phyloP scores from a whole-genome alignment of 1,140 invertebrate genomes.

The Plectus sambesii region DNA sequence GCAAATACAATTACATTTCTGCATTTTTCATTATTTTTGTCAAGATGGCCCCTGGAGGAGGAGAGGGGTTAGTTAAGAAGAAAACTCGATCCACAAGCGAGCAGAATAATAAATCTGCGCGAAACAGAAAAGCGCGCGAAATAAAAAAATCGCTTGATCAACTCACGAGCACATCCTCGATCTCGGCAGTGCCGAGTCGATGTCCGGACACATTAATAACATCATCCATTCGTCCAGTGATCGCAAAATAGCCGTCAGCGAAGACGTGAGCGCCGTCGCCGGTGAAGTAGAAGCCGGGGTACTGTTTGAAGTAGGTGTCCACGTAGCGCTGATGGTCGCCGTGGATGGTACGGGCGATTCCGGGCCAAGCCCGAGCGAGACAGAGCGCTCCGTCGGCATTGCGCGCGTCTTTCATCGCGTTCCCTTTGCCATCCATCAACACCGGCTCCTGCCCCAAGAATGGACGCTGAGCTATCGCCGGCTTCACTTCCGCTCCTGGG shows the following conservation, averaged over 20 bases:
- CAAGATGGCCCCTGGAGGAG: too few species aligned
- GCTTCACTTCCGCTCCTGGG: conserved; percentile 46
- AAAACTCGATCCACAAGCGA: too few species aligned
- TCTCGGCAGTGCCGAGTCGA: conserved; percentile 82
- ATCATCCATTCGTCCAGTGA: conserved; percentile 88
- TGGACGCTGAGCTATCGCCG: conserved; percentile 52
- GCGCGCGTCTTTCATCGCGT: background rate
- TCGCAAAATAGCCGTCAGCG: conserved; percentile 83
- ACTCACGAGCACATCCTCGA: conserved; percentile 71
- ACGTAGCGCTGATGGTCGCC: conserved; percentile 82
- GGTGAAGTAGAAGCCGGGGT: conserved; percentile 85
- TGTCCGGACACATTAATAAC: conserved; percentile 95
- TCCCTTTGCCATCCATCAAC: conserved; percentile 47
- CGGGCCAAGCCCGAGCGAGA: conserved; percentile 83
- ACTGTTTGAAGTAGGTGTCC: conserved; percentile 83
- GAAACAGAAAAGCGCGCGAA: too few species aligned
- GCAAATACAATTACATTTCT: too few species aligned
- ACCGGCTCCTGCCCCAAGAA: conserved; percentile 51
- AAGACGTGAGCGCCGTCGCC: conserved; percentile 83
- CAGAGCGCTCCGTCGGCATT: too few species aligned
- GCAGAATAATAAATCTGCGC: too few species aligned
- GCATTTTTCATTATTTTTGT: too few species aligned
- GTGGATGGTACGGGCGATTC: conserved; percentile 84
- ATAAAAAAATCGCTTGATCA: background rate
- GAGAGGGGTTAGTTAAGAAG: too few species aligned